These are phyloP conservation scores for Nipponacmea schrenckii DNA, from an alignment of 2,888 invertebrate species.

Conservation along the genomic window DNA sequence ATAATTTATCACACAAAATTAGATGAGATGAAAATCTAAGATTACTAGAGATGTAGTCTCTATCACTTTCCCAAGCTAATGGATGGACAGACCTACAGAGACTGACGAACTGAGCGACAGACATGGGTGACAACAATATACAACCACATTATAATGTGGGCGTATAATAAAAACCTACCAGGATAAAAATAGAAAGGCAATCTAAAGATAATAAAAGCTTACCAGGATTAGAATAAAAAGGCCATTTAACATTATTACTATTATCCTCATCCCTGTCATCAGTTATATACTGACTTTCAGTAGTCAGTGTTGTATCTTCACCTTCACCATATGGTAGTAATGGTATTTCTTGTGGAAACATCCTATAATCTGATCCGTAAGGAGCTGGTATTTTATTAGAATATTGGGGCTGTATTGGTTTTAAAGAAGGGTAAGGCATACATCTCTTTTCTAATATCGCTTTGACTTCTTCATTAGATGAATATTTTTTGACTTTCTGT, in stretches of 20 bases:
- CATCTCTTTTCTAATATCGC: background rate
- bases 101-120: no score
- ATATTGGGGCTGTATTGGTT: background rate
- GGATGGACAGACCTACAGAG: no score
- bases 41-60: no score
- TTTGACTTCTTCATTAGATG: no score
- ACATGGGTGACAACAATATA: no score
- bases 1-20: no score
- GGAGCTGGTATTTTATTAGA: background rate
- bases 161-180: no score
- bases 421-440: background rate
- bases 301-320: background rate
- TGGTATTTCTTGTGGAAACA: slow-evolving; percentile 14
- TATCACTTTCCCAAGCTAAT: no score
- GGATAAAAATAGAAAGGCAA: no score
- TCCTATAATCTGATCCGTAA: background rate
- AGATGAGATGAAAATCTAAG: no score
- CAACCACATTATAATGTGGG: no score
- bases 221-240: background rate
- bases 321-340: slow-evolving; percentile 2
- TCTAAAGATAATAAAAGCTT: background rate
- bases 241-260: background rate
- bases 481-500: background rate
- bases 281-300: background rate
- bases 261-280: background rate